phyloP scores from a whole-genome alignment of 2,797 vertebrate species.

The Gallinago solitaria region DNA sequence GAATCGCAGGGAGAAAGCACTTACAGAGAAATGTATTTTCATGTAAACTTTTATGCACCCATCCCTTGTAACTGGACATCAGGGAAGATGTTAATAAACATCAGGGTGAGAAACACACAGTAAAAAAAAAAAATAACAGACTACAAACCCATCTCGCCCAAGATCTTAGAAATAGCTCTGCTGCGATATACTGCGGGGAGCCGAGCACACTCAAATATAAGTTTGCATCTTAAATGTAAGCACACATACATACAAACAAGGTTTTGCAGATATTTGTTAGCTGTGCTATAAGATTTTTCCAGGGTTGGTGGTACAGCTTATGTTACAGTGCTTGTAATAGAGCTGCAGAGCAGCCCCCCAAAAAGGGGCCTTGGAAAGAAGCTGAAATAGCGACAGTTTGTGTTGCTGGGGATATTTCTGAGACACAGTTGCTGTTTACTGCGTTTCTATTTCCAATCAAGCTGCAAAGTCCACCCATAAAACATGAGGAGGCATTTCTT shows the following conservation, averaged over 20 bases:
- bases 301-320: conserved; percentile 18
- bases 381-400: conserved; percentile 52
- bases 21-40: conserved; percentile 57
- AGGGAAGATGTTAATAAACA: conserved; percentile 66
- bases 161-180: conserved; percentile 33
- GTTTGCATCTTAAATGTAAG: conserved; percentile 51
- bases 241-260: conserved; percentile 53
- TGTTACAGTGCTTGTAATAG: background rate
- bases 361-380: conserved; percentile 40
- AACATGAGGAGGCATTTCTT: conserved; percentile 26
- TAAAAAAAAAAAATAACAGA: conserved; percentile 18
- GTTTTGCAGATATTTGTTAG: conserved; percentile 51
- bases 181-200: conserved; percentile 29
- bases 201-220: background rate
- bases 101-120: conserved; percentile 43
- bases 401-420: conserved; percentile 51
- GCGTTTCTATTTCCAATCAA: conserved; percentile 51
- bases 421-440: conserved; percentile 56
- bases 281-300: conserved; percentile 33
- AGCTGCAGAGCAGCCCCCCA: conserved; percentile 39
- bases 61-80: conserved; percentile 59
- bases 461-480: conserved; percentile 42
- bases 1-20: background rate
- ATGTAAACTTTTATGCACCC: conserved; percentile 63
- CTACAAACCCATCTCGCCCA: conserved; percentile 37